Evolutionary conservation across 2,113 vertebrate genomes (phyloP).

Genomic region (Anolis carolinensis): DNA sequence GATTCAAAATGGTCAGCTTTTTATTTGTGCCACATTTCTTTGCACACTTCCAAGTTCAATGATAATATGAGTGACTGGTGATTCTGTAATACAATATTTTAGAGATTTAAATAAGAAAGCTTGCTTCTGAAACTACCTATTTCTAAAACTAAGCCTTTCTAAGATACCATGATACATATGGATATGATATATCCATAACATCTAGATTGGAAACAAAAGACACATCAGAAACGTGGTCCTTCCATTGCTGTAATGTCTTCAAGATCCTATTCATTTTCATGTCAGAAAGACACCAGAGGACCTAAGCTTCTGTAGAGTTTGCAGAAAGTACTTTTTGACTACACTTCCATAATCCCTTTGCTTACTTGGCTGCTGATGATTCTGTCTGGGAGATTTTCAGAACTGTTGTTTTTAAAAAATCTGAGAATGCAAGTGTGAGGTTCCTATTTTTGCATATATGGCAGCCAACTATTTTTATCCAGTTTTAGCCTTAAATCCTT

Average conservation of each 20-base stretch:
- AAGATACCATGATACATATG: not conserved
- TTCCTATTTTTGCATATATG: not conserved
- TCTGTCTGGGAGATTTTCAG: not conserved
- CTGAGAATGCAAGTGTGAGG: not conserved
- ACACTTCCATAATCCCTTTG: not conserved
- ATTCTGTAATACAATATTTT: not conserved
- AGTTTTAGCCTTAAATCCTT: no score
- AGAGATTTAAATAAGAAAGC: not conserved
- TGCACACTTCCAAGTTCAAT: not conserved
- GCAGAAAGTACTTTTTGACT: not conserved
- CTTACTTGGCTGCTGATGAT: not conserved
- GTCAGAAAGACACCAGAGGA: no score
- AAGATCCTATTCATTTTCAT: not conserved
- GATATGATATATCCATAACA: no score
- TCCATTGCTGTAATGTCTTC: not conserved
- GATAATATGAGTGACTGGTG: not conserved
- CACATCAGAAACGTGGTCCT: not conserved
- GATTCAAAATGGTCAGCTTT: not conserved
- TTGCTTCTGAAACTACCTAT: not conserved
- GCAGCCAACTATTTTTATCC: not conserved
- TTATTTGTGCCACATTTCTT: not conserved
- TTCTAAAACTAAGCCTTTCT: not conserved
- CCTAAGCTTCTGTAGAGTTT: not conserved
- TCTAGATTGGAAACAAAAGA: not conserved
- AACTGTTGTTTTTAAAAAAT: not conserved